phyloP scores from a whole-genome alignment of 1,140 invertebrate species.

The Formica exsecta region DNA sequence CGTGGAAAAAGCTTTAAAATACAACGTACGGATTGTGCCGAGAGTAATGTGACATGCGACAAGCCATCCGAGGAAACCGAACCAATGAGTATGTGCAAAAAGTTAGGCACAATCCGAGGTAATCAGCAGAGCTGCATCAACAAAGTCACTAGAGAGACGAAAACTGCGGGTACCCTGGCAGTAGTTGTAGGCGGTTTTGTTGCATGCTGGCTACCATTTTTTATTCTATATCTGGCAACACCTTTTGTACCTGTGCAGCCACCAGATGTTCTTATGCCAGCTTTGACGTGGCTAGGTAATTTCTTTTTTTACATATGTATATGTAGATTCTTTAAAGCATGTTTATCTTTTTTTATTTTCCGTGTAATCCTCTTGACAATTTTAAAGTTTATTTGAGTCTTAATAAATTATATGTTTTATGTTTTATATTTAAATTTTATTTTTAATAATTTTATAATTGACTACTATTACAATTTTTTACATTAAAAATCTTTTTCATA shows the following conservation, averaged over 20 bases:
- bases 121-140: slow-evolving; percentile 81
- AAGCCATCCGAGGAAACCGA: slow-evolving; percentile 63
- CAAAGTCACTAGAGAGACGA: slow-evolving; percentile 89
- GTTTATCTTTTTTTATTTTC: background rate
- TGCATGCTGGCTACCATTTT: slow-evolving; percentile 96
- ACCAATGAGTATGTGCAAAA: slow-evolving; percentile 71
- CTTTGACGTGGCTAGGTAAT: slow-evolving; percentile 95
- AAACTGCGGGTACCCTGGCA: slow-evolving; percentile 96
- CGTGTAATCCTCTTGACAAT: background rate
- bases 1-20: slow-evolving; percentile 66
- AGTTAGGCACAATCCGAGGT: slow-evolving; percentile 69
- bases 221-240: slow-evolving; percentile 93
- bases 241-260: slow-evolving; percentile 88
- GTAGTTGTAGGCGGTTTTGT: slow-evolving; percentile 97
- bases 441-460: background rate
- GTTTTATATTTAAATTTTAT: background rate
- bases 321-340: background rate
- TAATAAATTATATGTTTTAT: background rate
- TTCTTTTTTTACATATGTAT: background rate
- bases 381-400: background rate
- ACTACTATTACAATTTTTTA: background rate
- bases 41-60: slow-evolving; percentile 47
- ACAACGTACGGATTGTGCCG: slow-evolving; percentile 54
- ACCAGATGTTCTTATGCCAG: slow-evolving; percentile 89
- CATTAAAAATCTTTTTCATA: slow-evolving; percentile 1